These are phyloP conservation scores for Brachirus orientalis DNA, from an alignment of 2,113 vertebrate species.

Conservation along the genomic window DNA sequence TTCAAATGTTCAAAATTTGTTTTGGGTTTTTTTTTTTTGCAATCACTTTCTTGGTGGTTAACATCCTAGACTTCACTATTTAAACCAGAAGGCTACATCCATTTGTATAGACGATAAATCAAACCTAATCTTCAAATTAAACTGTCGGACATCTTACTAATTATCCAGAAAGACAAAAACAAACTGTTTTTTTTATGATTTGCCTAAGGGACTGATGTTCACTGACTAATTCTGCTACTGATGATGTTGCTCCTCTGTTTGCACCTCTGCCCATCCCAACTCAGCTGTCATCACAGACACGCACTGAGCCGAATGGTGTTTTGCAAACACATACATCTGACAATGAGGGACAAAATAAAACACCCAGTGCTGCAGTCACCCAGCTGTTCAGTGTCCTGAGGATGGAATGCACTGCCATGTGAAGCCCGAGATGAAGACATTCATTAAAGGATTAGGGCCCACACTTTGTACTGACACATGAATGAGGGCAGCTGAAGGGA, in stretches of 20 bases:
- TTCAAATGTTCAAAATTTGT: too few species aligned
- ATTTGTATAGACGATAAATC: background rate
- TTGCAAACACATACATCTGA: conserved; percentile 46
- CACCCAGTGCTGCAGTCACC: conserved; percentile 30
- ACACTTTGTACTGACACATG: conserved; percentile 74
- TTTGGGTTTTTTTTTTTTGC: too few species aligned
- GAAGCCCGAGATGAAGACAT: conserved; percentile 64
- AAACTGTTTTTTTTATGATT: background rate
- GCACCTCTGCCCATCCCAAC: conserved; percentile 3
- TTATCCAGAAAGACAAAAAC: conserved; percentile 29
- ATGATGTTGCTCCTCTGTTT: background rate
- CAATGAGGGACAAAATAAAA: conserved; percentile 63
- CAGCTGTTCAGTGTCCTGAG: conserved; percentile 59
- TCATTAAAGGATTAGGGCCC: conserved; percentile 70
- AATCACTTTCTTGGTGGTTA: too few species aligned
- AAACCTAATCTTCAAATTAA: conserved; percentile 26
- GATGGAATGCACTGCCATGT: conserved; percentile 68
- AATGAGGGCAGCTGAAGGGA: conserved; percentile 70
- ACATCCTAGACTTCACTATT: too few species aligned
- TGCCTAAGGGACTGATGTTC: background rate
- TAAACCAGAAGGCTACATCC: too few species aligned
- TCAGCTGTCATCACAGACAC: conserved; percentile 30
- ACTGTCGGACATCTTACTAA: conserved; percentile 17
- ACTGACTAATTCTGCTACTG: background rate
- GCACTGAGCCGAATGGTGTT: conserved; percentile 18